Conservation (phyloP, 1,140 invertebrate species). For the Wasmannia auropunctata region DNA sequence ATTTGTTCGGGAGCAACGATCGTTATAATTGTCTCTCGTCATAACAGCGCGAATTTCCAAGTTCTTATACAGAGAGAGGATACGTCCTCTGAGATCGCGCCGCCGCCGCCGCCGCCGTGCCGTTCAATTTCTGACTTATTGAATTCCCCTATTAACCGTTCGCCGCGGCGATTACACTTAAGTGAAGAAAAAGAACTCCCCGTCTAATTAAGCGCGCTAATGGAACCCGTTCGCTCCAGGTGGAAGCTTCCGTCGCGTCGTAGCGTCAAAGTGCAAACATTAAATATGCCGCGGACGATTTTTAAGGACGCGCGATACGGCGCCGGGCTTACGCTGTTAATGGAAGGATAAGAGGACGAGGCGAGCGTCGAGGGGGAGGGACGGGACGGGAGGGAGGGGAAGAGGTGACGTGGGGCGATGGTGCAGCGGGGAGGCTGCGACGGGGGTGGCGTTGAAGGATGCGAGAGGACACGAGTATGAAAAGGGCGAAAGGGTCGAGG, state of each 20-base stretch:
- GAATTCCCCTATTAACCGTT: conserved; percentile 62
- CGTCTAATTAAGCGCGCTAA: conserved; percentile 69
- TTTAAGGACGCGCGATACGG: conserved; percentile 73
- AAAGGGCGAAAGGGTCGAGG: conserved; percentile 74
- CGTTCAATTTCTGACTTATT: conserved; percentile 49
- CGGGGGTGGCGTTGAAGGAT: conserved; percentile 69
- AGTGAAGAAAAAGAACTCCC: conserved; percentile 17
- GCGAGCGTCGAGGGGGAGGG: not conserved
- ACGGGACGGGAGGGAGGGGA: too few relatives aligned
- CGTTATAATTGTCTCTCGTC: not conserved
- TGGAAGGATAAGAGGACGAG: conserved; percentile 72
- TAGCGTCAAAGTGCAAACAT: conserved; percentile 73
- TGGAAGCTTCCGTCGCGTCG: conserved; percentile 51
- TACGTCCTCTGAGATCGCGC: not conserved
- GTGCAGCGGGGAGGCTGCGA: not conserved
- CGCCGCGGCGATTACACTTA: conserved; percentile 61
- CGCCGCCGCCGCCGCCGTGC: too few relatives aligned
- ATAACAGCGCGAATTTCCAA: not conserved
- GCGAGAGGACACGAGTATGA: conserved; percentile 72
- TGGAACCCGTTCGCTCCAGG: conserved; percentile 63
- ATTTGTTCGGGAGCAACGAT: not conserved
- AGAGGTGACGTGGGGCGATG: not conserved
- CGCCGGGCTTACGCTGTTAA: conserved; percentile 69
- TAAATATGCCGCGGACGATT: conserved; percentile 74
- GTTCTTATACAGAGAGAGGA: conserved; percentile 12